Conservation (phyloP, 2,113 vertebrate genomes). For the Uropsilus gracilis region DNA sequence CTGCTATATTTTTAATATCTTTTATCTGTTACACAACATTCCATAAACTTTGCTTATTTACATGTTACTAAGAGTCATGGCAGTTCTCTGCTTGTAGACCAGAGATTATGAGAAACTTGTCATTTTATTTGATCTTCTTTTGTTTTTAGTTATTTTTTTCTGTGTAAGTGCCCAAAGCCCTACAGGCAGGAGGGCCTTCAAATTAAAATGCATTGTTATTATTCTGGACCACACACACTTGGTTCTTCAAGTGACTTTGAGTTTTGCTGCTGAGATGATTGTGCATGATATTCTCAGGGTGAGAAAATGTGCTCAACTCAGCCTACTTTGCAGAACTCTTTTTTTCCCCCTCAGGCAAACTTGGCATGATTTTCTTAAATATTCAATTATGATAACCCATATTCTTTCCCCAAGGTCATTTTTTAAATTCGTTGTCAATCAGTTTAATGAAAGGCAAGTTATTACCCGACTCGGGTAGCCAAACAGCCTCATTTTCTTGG, state of each 20-base stretch:
- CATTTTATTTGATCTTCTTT: slow-evolving; percentile 61
- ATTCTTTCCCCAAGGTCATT: slow-evolving; percentile 38
- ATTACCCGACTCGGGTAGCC: not conserved
- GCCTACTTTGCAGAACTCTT: slow-evolving; percentile 41
- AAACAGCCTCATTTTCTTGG: not conserved
- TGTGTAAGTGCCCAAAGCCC: slow-evolving; percentile 49
- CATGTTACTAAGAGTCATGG: slow-evolving; percentile 22
- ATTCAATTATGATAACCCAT: slow-evolving; percentile 11
- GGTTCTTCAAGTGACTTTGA: slow-evolving; percentile 47
- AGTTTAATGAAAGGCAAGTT: slow-evolving; percentile 53
- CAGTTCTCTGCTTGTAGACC: slow-evolving; percentile 14
- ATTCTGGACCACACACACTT: slow-evolving; percentile 60
- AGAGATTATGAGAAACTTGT: slow-evolving; percentile 24
- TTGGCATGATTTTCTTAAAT: slow-evolving; percentile 44
- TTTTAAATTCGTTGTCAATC: slow-evolving; percentile 59
- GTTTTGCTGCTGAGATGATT: slow-evolving; percentile 47
- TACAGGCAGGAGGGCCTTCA: slow-evolving; percentile 61
- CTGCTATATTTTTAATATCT: slow-evolving; percentile 10
- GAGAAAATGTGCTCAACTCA: slow-evolving; percentile 44
- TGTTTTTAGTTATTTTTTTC: slow-evolving; percentile 62
- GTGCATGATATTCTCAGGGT: not conserved
- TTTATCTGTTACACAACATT: not conserved
- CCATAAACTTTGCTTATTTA: not conserved
- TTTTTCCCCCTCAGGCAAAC: slow-evolving; percentile 49
- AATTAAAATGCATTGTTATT: slow-evolving; percentile 70